Percentiles rank a stretch among this genome's conserved stretches.
Evolutionary conservation across 2,888 invertebrate species (phyloP).

Genomic region (Holacanthella duospinosa): DNA sequence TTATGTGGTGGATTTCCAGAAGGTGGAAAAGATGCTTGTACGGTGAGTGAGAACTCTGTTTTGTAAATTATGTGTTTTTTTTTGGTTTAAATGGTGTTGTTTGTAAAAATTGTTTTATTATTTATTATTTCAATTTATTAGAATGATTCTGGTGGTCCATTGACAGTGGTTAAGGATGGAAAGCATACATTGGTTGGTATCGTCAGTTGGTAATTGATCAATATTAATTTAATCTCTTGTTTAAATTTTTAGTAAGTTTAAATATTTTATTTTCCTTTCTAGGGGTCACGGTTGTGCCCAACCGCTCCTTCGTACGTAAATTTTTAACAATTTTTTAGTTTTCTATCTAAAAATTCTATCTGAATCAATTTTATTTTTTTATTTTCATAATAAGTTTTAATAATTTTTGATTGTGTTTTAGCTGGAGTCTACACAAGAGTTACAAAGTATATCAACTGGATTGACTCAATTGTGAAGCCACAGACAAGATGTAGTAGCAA

Average conservation of each 20-base stretch:
- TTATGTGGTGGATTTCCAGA: slow-evolving; percentile 28
- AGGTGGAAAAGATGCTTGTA: slow-evolving; percentile 28
- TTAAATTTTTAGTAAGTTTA: background rate
- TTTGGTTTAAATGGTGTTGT: too few species aligned
- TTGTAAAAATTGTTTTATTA: background rate
- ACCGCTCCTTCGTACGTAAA: too few species aligned
- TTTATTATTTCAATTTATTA: background rate
- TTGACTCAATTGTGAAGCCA: slow-evolving; percentile 18
- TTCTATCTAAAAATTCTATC: too few species aligned
- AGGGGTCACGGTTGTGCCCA: slow-evolving; percentile 16
- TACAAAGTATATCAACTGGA: slow-evolving; percentile 19
- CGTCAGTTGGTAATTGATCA: slow-evolving; percentile 4
- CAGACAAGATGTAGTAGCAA: background rate
- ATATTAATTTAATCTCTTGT: background rate
- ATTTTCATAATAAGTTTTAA: too few species aligned
- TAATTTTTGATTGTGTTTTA: slow-evolving; percentile 10
- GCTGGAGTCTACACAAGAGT: slow-evolving; percentile 31
- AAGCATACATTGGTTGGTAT: slow-evolving; percentile 15
- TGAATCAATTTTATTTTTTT: background rate
- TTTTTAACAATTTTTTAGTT: too few species aligned
- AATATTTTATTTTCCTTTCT: background rate
- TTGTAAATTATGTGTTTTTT: too few species aligned
- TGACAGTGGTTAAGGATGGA: slow-evolving; percentile 16
- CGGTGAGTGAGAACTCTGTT: slow-evolving; percentile 21
- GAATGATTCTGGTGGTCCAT: slow-evolving; percentile 28